phyloP scores from a whole-genome alignment of 2,113 vertebrate species.

The Genyomyrus donnyi region DNA sequence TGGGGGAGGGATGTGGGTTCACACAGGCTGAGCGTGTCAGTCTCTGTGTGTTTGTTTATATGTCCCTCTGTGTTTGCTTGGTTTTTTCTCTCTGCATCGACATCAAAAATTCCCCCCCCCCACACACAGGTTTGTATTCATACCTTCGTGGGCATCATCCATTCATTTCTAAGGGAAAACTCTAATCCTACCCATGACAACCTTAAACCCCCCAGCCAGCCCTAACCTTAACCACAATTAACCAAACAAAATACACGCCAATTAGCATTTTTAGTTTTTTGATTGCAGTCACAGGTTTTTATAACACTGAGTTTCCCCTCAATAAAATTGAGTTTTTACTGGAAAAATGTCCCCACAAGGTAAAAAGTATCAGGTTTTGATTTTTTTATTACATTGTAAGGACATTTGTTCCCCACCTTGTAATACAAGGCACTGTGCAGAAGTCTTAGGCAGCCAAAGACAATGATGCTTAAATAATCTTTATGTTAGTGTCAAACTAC shows the following conservation, averaged over 20 bases:
- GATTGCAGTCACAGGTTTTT: background rate
- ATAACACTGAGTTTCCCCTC: background rate
- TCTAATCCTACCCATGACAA: background rate
- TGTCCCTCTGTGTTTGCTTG: background rate
- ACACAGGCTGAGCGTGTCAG: background rate
- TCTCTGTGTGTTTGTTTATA: background rate
- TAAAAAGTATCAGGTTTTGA: background rate
- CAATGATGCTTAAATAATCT: background rate
- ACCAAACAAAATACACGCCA: background rate
- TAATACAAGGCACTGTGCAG: no score
- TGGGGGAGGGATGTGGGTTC: background rate
- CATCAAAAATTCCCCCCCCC: no score
- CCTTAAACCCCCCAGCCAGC: background rate
- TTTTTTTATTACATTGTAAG: background rate
- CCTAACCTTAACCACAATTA: background rate
- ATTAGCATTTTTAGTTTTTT: background rate
- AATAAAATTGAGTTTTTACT: background rate
- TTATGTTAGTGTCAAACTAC: no score
- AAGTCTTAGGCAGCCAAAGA: background rate
- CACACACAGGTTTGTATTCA: background rate
- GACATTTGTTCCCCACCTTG: background rate
- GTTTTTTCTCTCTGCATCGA: background rate
- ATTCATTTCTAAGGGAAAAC: background rate
- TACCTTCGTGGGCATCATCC: background rate
- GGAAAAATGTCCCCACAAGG: no score